Evolutionary conservation across 2,113 vertebrate genomes (phyloP).

Genomic region (Galbula dea): DNA sequence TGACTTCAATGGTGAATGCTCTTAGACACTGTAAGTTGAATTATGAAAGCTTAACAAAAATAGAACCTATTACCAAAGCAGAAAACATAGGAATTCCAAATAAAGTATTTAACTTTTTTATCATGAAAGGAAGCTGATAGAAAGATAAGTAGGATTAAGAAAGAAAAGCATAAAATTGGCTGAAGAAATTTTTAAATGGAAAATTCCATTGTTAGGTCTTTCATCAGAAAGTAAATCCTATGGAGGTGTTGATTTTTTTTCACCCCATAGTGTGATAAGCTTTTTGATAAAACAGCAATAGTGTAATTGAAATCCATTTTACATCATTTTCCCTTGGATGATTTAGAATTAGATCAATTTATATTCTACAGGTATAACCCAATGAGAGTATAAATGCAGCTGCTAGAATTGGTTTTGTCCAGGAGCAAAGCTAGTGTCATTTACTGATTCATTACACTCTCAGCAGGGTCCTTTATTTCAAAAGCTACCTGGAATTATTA

Average conservation of each 20-base stretch:
- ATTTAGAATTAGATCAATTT: slow-evolving; percentile 68
- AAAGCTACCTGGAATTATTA: slow-evolving; percentile 67
- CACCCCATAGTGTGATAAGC: background rate
- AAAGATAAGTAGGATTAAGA: background rate
- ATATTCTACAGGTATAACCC: slow-evolving; percentile 48
- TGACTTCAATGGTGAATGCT: background rate
- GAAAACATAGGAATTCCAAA: background rate
- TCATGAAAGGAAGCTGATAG: background rate
- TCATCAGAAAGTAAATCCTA: background rate
- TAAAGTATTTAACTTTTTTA: background rate
- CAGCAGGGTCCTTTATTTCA: slow-evolving; percentile 55
- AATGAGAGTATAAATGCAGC: background rate
- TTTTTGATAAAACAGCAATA: slow-evolving; percentile 42
- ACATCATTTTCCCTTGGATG: slow-evolving; percentile 51
- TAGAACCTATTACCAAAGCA: background rate
- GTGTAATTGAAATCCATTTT: slow-evolving; percentile 62
- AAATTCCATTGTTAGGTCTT: background rate
- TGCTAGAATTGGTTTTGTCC: slow-evolving; percentile 49
- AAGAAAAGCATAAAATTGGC: background rate
- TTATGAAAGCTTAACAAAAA: background rate
- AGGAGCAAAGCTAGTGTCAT: slow-evolving; percentile 27
- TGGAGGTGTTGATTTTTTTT: background rate
- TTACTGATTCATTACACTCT: slow-evolving; percentile 74
- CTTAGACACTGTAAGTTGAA: background rate
- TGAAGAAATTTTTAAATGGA: background rate